These are phyloP conservation scores for Syrphus vitripennis DNA, from an alignment of 2,888 invertebrate genomes.

Conservation along the genomic window DNA sequence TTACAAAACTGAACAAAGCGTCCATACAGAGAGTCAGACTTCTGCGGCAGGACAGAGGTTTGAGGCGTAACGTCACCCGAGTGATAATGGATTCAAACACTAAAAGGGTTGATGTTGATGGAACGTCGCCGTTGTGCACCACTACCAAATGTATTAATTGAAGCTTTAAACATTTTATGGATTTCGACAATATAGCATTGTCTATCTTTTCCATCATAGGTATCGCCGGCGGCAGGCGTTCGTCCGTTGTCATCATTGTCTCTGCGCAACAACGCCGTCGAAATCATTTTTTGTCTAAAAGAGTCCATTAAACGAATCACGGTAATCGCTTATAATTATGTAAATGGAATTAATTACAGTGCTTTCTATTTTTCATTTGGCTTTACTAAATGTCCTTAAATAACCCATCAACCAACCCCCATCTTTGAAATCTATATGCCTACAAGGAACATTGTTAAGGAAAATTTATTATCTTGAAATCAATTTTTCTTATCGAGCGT, in stretches of 20 bases:
- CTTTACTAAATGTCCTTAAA: conserved; percentile 35
- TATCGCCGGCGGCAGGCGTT: conserved; percentile 8
- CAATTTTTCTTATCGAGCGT: conserved; percentile 46
- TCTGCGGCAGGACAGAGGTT: conserved; percentile 31
- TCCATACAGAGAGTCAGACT: conserved; percentile 16
- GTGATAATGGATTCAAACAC: conserved; percentile 71
- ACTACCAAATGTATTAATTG: conserved; percentile 66
- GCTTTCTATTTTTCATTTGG: conserved; percentile 23
- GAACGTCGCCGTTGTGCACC: conserved; percentile 46
- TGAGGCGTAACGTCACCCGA: conserved; percentile 68
- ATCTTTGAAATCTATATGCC: background rate
- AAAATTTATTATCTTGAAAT: conserved; percentile 63
- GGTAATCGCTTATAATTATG: conserved; percentile 70
- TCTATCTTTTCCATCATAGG: conserved; percentile 50
- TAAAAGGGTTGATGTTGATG: conserved; percentile 66
- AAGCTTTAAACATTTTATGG: conserved; percentile 63
- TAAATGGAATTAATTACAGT: conserved; percentile 69
- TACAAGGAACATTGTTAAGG: conserved; percentile 42
- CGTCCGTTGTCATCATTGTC: conserved; percentile 21
- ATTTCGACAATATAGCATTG: conserved; percentile 63
- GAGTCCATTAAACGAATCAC: conserved; percentile 68
- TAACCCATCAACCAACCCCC: background rate
- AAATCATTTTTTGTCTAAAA: background rate
- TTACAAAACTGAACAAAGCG: conserved; percentile 64
- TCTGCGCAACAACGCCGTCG: background rate